Percentiles rank a stretch among this genome's conserved stretches.
Evolutionary conservation across 2,888 invertebrate species (phyloP).

Genomic region (Antheraea assamensis): DNA sequence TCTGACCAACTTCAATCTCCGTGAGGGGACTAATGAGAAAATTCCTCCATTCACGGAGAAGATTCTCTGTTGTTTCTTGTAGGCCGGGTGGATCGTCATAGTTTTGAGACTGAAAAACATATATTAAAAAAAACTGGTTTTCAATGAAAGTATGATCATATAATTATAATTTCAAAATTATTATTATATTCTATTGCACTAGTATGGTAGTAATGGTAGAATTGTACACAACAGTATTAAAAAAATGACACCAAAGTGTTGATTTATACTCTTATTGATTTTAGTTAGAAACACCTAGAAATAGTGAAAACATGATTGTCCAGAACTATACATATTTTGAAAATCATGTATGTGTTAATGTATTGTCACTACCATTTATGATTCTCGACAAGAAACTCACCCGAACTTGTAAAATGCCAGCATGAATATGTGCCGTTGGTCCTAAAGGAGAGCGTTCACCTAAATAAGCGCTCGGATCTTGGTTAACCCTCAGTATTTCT

Average conservation of each 20-base stretch:
- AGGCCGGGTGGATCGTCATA: slow-evolving; percentile 97
- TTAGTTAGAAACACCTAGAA: too few relatives aligned
- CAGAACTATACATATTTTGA: not conserved
- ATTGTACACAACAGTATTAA: too few relatives aligned
- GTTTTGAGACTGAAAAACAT: slow-evolving; percentile 80
- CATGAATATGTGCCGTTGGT: slow-evolving; percentile 94
- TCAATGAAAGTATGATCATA: too few relatives aligned
- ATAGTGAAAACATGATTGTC: too few relatives aligned
- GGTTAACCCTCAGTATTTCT: slow-evolving; percentile 89
- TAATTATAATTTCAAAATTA: too few relatives aligned
- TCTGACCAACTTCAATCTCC: slow-evolving; percentile 93
- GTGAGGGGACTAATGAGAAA: slow-evolving; percentile 92
- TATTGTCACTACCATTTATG: not conserved
- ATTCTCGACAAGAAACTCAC: slow-evolving; percentile 68
- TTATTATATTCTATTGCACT: too few relatives aligned
- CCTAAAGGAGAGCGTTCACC: slow-evolving; percentile 90
- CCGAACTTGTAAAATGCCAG: slow-evolving; percentile 92
- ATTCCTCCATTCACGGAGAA: slow-evolving; percentile 97
- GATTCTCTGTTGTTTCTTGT: slow-evolving; percentile 96
- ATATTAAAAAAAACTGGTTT: not conserved
- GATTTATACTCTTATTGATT: too few relatives aligned
- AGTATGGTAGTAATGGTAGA: too few relatives aligned
- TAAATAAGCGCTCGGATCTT: slow-evolving; percentile 86
- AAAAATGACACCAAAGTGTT: too few relatives aligned
- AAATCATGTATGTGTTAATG: not conserved